Conservation (phyloP, 2,113 vertebrate genomes). For the Marmota monax region DNA sequence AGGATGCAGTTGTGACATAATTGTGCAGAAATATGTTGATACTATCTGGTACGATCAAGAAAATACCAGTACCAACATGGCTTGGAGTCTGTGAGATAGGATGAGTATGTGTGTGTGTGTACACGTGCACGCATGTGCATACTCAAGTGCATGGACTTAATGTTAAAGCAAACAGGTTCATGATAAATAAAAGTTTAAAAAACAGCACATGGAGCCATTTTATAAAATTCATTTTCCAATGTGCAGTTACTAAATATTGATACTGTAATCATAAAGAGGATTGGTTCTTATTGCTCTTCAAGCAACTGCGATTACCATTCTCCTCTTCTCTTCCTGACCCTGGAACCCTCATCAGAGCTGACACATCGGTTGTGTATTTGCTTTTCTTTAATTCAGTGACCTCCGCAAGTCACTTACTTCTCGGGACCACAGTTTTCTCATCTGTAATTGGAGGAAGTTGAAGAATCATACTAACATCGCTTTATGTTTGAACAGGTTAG, state of each 20-base stretch:
- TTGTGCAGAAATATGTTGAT: conserved; percentile 16
- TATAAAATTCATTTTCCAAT: neutral
- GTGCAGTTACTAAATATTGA: neutral
- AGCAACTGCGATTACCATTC: neutral
- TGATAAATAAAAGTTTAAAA: neutral
- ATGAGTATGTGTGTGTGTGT: neutral
- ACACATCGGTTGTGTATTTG: neutral
- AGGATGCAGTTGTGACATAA: neutral
- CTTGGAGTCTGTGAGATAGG: neutral
- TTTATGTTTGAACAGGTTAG: neutral
- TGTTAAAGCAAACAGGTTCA: neutral
- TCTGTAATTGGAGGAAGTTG: neutral
- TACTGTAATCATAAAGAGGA: conserved; percentile 26
- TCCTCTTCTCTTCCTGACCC: neutral
- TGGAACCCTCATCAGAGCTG: neutral
- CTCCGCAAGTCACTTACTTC: neutral
- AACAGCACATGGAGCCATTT: neutral
- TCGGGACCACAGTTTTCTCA: neutral
- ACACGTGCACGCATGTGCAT: accelerated
- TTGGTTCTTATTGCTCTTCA: neutral
- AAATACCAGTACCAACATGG: neutral
- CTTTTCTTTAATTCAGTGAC: neutral
- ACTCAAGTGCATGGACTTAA: neutral
- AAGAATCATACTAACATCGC: neutral
- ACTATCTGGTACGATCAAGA: conserved; percentile 45